Percentiles rank a stretch among this genome's conserved stretches.
These are phyloP conservation scores for Sarcophaga carnaria DNA, from an alignment of 2,888 invertebrate genomes.

Conservation along the genomic window DNA sequence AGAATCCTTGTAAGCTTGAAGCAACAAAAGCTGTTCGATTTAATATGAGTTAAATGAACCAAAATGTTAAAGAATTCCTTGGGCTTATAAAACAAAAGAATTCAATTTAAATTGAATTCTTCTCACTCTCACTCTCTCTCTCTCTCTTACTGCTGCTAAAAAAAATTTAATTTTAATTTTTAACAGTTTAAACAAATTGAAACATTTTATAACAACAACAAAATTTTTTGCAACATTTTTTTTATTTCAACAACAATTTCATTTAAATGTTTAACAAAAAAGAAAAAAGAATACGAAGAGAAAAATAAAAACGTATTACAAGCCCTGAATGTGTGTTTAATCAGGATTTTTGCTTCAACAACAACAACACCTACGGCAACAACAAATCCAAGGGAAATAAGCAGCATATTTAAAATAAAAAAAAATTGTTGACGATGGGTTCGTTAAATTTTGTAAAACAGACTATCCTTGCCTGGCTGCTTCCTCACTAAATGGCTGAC, in stretches of 20 bases:
- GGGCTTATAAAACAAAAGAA: constrained; percentile 15
- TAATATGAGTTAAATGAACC: constrained; percentile 63
- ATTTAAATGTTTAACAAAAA: constrained; percentile 47
- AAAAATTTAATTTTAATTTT: constrained; percentile 58
- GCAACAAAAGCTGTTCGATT: constrained; percentile 9
- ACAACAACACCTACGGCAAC: constrained; percentile 8
- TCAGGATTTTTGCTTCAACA: constrained; percentile 56
- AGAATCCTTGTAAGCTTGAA: constrained; percentile 14
- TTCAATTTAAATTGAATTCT: constrained; percentile 4
- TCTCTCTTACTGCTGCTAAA: not conserved
- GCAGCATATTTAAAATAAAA: constrained; percentile 15
- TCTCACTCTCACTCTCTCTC: not conserved
- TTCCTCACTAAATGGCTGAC: constrained; percentile 27
- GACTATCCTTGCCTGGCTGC: not conserved
- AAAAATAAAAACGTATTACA: constrained; percentile 10
- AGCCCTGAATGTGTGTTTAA: constrained; percentile 58
- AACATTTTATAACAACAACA: constrained; percentile 38
- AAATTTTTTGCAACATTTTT: constrained; percentile 35
- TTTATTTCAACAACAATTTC: constrained; percentile 38
- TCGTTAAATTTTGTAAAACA: constrained; percentile 26
- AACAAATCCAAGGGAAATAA: constrained; percentile 42
- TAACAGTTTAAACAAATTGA: constrained; percentile 67
- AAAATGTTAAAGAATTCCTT: constrained; percentile 42
- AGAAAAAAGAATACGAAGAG: not conserved
- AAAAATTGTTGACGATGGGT: too few relatives aligned